Base-by-base conservation (phyloP, 2,888 invertebrate species). In the Ormyrus pomaceus region DNA sequence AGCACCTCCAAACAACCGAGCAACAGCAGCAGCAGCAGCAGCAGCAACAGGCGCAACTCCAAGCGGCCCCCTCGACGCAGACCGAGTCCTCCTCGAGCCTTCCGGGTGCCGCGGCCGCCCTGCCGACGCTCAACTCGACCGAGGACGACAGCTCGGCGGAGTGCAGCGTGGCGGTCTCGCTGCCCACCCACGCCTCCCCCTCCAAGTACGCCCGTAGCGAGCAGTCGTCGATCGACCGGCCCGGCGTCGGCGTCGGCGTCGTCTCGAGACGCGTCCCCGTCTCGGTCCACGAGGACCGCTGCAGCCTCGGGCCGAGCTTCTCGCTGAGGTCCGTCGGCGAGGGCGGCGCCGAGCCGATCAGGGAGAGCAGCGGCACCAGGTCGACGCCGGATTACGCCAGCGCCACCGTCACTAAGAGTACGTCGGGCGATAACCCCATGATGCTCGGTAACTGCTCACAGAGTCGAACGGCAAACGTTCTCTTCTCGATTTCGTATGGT, bases 341-440 rank as follows among this genome's bases (percentile, higher is more conserved):
- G 8, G 72, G 13, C 11, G 19, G 59, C 9, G 9, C 46, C 7
- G 75, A 80, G 7, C 4, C 19, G 19, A 45, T 9, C 10, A 56
- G 34, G 50, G 76, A 72, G 6, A 2, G 45, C 5, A 9, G 56
- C 45, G 80, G 69, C 7, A 77, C 69, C 6, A 68, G 70, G 34
- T 76, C 79, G 13, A 83, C 81, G 9, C 74, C 84, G 13, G 87
- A 87, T 61, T 82, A 82, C 77, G 78, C 75, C 34, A 83, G 83
- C 65, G 83, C 85, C 1, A 83, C 77, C 62, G 91, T 92, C 84
- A 91, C 91, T 48, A 92, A 92, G 84, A 92, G 91, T 84, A 91
- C 91, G 2, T 92, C 92, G 56, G 91, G 91, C 59, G 92, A 92
- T 75, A 90, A 91, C 11, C 91, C 92, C 6, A 83, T 90, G 82